A percentile compares a stretch with the other conserved stretches of the same genome.
Evolutionary conservation across 64 coral and sea anemone genomes (phyloP).

Genomic region (Actinia equina): DNA sequence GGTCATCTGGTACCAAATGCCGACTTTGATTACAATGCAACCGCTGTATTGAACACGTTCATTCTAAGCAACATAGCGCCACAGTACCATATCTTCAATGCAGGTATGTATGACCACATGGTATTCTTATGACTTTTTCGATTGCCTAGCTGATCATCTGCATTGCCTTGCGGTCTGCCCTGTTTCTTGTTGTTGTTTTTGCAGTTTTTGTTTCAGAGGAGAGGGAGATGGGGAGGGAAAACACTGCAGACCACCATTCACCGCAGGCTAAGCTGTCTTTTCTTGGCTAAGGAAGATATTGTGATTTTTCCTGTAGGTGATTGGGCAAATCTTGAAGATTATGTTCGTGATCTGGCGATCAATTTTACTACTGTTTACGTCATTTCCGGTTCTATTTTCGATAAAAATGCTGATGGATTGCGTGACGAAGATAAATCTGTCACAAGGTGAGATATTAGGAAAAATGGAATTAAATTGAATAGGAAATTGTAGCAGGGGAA

Average conservation of each 20-base stretch:
- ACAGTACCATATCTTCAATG: conserved; percentile 55
- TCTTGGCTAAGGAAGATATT: too few species aligned
- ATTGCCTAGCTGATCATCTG: too few species aligned
- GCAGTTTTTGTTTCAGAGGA: too few species aligned
- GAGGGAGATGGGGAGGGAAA: too few species aligned
- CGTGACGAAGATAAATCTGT: conserved; percentile 46
- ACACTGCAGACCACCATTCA: too few species aligned
- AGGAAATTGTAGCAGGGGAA: background rate
- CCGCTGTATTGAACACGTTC: conserved; percentile 45
- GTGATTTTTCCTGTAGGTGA: conserved; percentile 33
- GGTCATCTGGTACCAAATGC: conserved; percentile 74
- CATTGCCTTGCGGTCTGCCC: too few species aligned
- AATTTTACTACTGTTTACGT: conserved; percentile 53
- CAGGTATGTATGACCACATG: conserved; percentile 23
- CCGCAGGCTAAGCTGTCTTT: too few species aligned
- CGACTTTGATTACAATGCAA: conserved; percentile 62
- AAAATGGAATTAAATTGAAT: background rate
- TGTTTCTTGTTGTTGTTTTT: too few species aligned
- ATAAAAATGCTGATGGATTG: conserved; percentile 71
- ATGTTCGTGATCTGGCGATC: conserved; percentile 43
- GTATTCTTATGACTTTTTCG: background rate
- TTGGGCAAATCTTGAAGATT: conserved; percentile 60
- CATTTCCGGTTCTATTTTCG: conserved; percentile 83
- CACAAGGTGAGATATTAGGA: conserved; percentile 39
- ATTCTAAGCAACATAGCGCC: conserved; percentile 67